phyloP scores from a whole-genome alignment of 1,140 invertebrate species.

The Tetragonula clypearis region DNA sequence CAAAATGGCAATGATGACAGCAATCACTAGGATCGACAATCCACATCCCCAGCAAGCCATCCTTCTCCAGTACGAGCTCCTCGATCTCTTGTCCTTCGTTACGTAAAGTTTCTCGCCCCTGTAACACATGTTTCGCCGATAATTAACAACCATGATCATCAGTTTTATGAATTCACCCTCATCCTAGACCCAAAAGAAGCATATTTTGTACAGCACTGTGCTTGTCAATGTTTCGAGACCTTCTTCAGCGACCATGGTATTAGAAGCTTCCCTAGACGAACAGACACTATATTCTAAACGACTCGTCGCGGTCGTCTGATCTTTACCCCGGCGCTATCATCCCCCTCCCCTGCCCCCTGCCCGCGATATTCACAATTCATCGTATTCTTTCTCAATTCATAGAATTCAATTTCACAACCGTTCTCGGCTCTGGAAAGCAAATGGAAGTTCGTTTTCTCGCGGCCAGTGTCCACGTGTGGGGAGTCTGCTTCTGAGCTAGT shows the following conservation, averaged over 20 bases:
- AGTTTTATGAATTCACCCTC: conserved; percentile 22
- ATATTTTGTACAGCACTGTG: conserved; percentile 64
- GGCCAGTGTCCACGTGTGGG: conserved; percentile 22
- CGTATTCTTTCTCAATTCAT: neutral
- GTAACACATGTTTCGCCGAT: conserved; percentile 78
- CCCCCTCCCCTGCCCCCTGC: neutral
- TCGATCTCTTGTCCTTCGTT: conserved; percentile 89
- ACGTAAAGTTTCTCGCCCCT: conserved; percentile 92
- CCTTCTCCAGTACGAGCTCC: conserved; percentile 85
- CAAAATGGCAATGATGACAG: conserved; percentile 87
- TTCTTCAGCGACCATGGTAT: conserved; percentile 59
- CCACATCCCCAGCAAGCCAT: conserved; percentile 86
- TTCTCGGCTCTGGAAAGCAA: neutral
- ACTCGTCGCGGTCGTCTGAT: conserved; percentile 21
- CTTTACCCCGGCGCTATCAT: neutral
- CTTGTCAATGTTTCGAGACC: conserved; percentile 54
- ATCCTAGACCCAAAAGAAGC: conserved; percentile 63
- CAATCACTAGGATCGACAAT: conserved; percentile 84
- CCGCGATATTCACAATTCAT: neutral
- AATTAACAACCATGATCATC: conserved; percentile 43
- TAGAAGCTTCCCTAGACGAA: conserved; percentile 64
- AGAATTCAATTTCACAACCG: neutral
- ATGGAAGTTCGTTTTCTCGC: neutral
- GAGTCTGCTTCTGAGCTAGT: conserved; percentile 8
- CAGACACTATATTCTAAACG: conserved; percentile 50